phyloP scores from a whole-genome alignment of 2,888 invertebrate genomes.

The Eubasilissa splendida region DNA sequence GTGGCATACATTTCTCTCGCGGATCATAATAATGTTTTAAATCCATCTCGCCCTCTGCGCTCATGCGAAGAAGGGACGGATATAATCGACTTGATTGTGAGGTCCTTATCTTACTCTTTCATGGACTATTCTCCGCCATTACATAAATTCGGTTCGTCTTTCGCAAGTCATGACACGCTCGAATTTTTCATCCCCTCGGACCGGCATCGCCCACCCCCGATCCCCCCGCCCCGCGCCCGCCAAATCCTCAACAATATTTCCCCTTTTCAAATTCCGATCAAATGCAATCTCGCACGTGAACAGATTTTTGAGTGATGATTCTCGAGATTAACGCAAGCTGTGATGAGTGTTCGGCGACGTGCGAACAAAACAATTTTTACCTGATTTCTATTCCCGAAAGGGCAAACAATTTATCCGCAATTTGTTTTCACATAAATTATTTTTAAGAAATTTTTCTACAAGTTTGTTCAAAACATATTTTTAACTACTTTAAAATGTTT shows the following conservation, averaged over 20 bases:
- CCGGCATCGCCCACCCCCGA: constrained; percentile 9
- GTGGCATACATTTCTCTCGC: too few relatives aligned
- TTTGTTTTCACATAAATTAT: too few relatives aligned
- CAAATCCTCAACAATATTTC: constrained; percentile 52
- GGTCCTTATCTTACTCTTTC: constrained; percentile 48
- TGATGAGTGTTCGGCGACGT: constrained; percentile 27
- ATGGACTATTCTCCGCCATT: constrained; percentile 43
- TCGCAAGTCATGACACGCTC: constrained; percentile 57
- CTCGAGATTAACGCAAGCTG: constrained; percentile 43
- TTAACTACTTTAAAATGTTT: too few relatives aligned
- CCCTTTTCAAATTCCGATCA: constrained; percentile 58
- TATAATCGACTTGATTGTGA: constrained; percentile 55
- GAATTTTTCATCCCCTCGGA: constrained; percentile 53
- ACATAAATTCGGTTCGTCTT: constrained; percentile 40
- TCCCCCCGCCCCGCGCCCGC: constrained; percentile 25
- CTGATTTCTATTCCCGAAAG: constrained; percentile 32
- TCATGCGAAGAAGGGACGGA: constrained; percentile 3
- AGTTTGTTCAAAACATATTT: not conserved
- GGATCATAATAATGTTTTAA: not conserved
- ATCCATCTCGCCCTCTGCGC: constrained; percentile 46
- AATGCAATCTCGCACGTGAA: constrained; percentile 58
- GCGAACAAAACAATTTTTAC: constrained; percentile 36
- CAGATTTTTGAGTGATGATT: constrained; percentile 55
- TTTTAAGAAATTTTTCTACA: not conserved
- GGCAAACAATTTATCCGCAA: not conserved